Evolutionary conservation across 2,888 invertebrate genomes (phyloP).

Genomic region (Lottia scabra): DNA sequence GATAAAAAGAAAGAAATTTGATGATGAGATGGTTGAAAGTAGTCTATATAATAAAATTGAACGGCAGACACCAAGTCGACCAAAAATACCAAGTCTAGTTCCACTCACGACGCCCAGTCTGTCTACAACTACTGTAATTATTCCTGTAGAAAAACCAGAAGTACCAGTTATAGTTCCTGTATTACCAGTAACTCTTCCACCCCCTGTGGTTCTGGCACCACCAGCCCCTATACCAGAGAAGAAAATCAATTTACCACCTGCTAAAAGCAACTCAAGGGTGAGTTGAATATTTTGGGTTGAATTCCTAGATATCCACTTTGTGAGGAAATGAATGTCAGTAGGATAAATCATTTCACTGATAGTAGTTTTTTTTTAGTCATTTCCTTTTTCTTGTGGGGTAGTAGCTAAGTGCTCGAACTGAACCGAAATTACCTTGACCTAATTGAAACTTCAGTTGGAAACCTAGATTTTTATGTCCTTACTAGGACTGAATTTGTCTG

Average conservation of each 20-base stretch:
- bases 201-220: conserved; percentile 29
- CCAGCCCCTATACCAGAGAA: conserved; percentile 75
- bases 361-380: no score
- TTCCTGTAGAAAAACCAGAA: conserved; percentile 34
- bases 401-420: no score
- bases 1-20: conserved; percentile 94
- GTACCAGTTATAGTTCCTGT: conserved; percentile 34
- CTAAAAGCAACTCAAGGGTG: not conserved
- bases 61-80: conserved; percentile 28
- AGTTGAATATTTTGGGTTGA: not conserved
- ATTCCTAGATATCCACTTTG: no score
- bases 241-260: conserved; percentile 27
- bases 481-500: no score
- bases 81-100: conserved; percentile 16
- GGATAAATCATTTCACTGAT: no score
- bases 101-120: not conserved
- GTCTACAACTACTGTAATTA: conserved; percentile 17
- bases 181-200: conserved; percentile 34
- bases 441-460: no score
- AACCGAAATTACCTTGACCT: no score
- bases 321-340: no score
- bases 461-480: no score
- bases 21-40: conserved; percentile 96
- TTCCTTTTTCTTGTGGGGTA: no score
- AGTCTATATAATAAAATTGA: conserved; percentile 75